Base-by-base conservation (phyloP, 2,888 invertebrate genomes). In the Phlogophora meticulosa region DNA sequence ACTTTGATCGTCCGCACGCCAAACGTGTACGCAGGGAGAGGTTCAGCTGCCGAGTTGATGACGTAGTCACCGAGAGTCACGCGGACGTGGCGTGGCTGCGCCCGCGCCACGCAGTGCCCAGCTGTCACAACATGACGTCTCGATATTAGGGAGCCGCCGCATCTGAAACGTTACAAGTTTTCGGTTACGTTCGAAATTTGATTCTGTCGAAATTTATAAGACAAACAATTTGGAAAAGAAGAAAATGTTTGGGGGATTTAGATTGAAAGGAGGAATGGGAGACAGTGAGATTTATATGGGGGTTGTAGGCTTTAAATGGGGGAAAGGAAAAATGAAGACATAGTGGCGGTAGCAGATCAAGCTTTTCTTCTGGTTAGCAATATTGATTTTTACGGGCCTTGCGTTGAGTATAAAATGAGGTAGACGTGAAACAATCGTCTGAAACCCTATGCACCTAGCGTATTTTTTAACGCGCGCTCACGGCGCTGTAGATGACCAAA, bases 21-120 rank as follows among this genome's bases (percentile, higher is more conserved):
- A 87, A 98, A 98, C 0, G 98, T 98, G 87, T 98, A 98, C 0
- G 98, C 98, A 0, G 98, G 98, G 63, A 99, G 93, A 0, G 98
- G 98, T 89, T 99, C 99, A 5, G 98, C 97, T 0, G 98, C 98
- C 0, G 98, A 98, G 93, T 99, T 98, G 87, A 99, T 98, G 83
- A 99, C 98, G 94, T 99, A 99, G 91, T 99, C 99, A 2, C 99
- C 98, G 0, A 98, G 95, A 0, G 98, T 99, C 59, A 99, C 98
- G 83, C 98, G 98, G 10, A 99, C 98, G 94, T 98, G 98, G 60
- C 98, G 96, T 0, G 99, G 98, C 71, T 98, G 97, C 52, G 98
- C 98, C 83, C 98, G 97, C 57, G 99, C 98, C 32, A 99, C 99
- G 91, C 99, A 99, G 91, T 99, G 99, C 0, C 99, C 99, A 5